Evolutionary conservation across 2,113 vertebrate genomes (phyloP).

Genomic region (Siphamia tubifer): DNA sequence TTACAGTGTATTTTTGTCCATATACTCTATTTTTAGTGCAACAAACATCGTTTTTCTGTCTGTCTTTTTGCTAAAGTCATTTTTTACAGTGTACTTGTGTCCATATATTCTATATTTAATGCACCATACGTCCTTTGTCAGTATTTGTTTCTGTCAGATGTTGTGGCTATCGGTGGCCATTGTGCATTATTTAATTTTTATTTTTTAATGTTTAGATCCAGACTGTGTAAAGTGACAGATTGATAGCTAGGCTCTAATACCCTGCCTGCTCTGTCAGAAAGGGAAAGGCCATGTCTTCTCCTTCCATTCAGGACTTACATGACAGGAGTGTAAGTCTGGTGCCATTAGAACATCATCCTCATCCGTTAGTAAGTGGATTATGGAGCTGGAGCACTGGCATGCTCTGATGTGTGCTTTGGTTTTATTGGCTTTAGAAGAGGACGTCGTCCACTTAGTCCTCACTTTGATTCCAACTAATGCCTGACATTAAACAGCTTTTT

Average conservation of each 20-base stretch:
- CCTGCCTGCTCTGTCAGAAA: slow-evolving; percentile 49
- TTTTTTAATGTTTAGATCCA: slow-evolving; percentile 40
- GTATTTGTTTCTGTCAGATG: slow-evolving; percentile 42
- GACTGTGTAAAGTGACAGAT: slow-evolving; percentile 70
- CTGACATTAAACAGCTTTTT: slow-evolving; percentile 55
- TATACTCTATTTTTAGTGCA: no score
- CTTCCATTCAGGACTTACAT: slow-evolving; percentile 52
- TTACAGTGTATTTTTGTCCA: no score
- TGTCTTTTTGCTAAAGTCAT: no score
- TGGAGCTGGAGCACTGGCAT: slow-evolving; percentile 55
- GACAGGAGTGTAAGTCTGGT: slow-evolving; percentile 65
- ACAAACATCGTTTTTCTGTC: no score
- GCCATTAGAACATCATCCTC: slow-evolving; percentile 69
- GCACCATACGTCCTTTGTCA: slow-evolving; percentile 38
- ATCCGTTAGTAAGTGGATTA: slow-evolving; percentile 78
- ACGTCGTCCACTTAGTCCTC: slow-evolving; percentile 72
- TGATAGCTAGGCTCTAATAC: slow-evolving; percentile 60
- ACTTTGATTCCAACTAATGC: slow-evolving; percentile 72
- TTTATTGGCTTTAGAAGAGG: slow-evolving; percentile 75
- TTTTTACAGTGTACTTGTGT: no score
- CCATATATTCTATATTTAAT: slow-evolving; percentile 38
- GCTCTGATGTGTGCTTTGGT: slow-evolving; percentile 72
- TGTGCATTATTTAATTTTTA: no score
- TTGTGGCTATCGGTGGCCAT: slow-evolving; percentile 39
- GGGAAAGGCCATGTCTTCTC: slow-evolving; percentile 58